A percentile compares a stretch with the other conserved stretches of the same genome.
These are phyloP conservation scores for Druceiella hillmani DNA, from an alignment of 2,888 invertebrate genomes.

Conservation along the genomic window DNA sequence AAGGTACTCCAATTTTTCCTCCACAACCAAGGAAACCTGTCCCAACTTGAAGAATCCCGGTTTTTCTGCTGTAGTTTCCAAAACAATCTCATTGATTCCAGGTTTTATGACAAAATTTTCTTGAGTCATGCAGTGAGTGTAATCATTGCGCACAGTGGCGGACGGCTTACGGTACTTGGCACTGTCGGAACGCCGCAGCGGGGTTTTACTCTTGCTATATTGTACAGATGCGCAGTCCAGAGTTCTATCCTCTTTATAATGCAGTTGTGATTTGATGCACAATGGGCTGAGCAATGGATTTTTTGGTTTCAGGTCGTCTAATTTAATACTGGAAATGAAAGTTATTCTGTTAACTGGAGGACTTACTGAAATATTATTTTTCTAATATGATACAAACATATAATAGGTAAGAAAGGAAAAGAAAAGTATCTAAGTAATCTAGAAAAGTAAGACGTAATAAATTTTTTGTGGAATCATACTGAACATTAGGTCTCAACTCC, in stretches of 20 bases:
- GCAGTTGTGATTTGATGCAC: conserved; percentile 64
- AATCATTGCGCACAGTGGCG: conserved; percentile 60
- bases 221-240: conserved; percentile 70
- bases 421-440: too few relatives aligned
- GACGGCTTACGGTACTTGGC: conserved; percentile 64
- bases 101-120: conserved; percentile 54
- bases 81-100: conserved; percentile 57
- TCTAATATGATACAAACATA: too few relatives aligned
- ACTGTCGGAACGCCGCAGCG: conserved; percentile 66
- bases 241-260: conserved; percentile 78
- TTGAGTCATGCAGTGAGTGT: conserved; percentile 51
- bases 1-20: conserved; percentile 65
- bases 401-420: too few relatives aligned
- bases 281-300: conserved; percentile 56
- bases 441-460: too few relatives aligned
- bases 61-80: conserved; percentile 56
- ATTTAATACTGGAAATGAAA: conserved; percentile 43
- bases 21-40: conserved; percentile 60
- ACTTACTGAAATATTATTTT: too few relatives aligned
- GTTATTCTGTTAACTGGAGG: too few relatives aligned
- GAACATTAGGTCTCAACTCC: too few relatives aligned
- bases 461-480: too few relatives aligned
- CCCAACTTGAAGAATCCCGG: conserved; percentile 68
- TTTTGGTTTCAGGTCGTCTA: conserved; percentile 57
- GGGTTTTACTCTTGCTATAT: conserved; percentile 59